Conservation (phyloP, 1,140 invertebrate genomes). For the Trichonephila inaurata region DNA sequence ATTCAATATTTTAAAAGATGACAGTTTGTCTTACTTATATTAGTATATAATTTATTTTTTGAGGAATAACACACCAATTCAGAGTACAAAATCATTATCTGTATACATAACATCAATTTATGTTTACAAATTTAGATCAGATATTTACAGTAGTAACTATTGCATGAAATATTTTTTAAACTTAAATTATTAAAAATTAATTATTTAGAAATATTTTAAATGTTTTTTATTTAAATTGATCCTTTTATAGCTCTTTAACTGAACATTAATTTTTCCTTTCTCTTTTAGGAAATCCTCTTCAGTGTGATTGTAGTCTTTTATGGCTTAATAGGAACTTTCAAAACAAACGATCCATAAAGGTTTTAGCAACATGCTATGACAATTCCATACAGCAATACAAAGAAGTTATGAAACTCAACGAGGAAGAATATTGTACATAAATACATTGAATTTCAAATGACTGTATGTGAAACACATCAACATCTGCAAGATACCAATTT, state of each 20-base stretch:
- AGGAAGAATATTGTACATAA: slow-evolving; percentile 52
- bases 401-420: slow-evolving; percentile 34
- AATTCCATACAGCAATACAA: slow-evolving; percentile 24
- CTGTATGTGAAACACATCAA: not conserved
- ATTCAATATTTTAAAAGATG: too few relatives aligned
- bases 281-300: slow-evolving; percentile 55
- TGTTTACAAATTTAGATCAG: too few relatives aligned
- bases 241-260: not conserved
- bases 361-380: slow-evolving; percentile 56
- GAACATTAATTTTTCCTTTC: not conserved
- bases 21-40: too few relatives aligned
- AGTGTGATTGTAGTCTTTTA: slow-evolving; percentile 35
- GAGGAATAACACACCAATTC: too few relatives aligned
- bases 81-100: too few relatives aligned
- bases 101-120: too few relatives aligned
- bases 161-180: too few relatives aligned
- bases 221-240: too few relatives aligned
- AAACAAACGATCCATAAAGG: slow-evolving; percentile 24
- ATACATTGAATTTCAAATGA: not conserved
- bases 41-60: too few relatives aligned
- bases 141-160: too few relatives aligned
- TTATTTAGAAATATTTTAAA: too few relatives aligned
- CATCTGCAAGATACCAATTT: not conserved
- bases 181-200: too few relatives aligned
- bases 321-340: slow-evolving; percentile 51